Evolutionary conservation across 2,888 invertebrate genomes (phyloP), one percentile per base, ranked within the genome.

Genomic region (Augochlorella aurata): DNA sequence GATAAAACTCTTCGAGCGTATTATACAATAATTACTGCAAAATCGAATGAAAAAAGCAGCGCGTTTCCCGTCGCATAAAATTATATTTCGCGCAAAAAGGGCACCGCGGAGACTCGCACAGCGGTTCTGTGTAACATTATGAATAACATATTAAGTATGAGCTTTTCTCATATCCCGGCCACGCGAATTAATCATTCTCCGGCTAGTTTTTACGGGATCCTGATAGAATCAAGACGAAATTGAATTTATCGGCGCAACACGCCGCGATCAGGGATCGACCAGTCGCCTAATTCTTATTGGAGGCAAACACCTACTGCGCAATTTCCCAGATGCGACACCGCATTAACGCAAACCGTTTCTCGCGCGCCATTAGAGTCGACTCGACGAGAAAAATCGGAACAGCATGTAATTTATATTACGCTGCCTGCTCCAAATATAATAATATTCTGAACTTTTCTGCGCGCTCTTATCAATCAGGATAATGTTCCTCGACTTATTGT

Each of bases 161-260:
- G 63, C 63, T 77, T 63, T 61, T 70, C 21, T 52, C 12, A 14
- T 24, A 14, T 14, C 21, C 21, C 61, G 24, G 14, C 21, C 29
- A 45, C 10, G 49, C 4, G 77, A 50, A 78, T 79, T 69, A 79
- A 79, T 79, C 63, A 65, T 44, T 29, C 12, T 12, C 45, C 16
- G 52, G 18, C 14, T 18, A 14, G 14, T 69, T 65, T 78, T 69
- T 78, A 24, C 38, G 3, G 1, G 3, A 16, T 16, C 38, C 10
- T 16, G 69, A 77, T 77, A 21, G 38, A 79, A 66, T 66, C 65
- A 14, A 24, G 65, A 38, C 45, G 65, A 70, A 79, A 77, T 78
- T 77, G 79, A 79, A 78, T 79, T 78, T 45, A 79, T 70, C 78
- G 79, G 47, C 18, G 72, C 8, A 49, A 49, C 49, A 50, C 68